These are phyloP conservation scores for Megathymus violae DNA, from an alignment of 1,140 invertebrate genomes.

Conservation along the genomic window DNA sequence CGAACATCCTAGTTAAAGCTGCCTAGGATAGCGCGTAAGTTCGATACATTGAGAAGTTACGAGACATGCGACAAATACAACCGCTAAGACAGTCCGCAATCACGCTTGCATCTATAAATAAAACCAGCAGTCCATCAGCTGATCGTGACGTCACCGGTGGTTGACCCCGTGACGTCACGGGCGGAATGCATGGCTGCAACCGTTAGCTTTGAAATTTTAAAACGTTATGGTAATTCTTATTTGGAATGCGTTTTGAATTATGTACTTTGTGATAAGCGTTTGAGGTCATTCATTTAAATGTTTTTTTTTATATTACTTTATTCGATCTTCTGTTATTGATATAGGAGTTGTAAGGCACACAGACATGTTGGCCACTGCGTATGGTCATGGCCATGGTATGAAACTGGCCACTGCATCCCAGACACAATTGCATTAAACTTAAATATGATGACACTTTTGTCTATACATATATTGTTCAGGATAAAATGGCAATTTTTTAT, in stretches of 20 bases:
- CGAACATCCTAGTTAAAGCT: too few species aligned
- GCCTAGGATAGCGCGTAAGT: too few species aligned
- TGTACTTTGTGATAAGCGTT: neutral
- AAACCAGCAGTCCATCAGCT: slow-evolving; percentile 17
- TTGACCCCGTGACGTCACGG: slow-evolving; percentile 23
- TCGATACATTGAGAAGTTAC: neutral
- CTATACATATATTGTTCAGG: too few species aligned
- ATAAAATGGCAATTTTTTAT: too few species aligned
- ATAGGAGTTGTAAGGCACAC: too few species aligned
- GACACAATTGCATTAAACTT: too few species aligned
- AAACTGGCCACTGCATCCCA: too few species aligned
- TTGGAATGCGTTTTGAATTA: slow-evolving; percentile 15
- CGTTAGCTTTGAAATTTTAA: slow-evolving; percentile 23
- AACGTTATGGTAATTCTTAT: slow-evolving; percentile 4
- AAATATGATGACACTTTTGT: too few species aligned
- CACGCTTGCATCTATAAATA: slow-evolving; percentile 28
- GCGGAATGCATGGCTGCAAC: slow-evolving; percentile 18
- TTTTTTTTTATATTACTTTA: neutral
- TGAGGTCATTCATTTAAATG: neutral
- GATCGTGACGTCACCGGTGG: slow-evolving; percentile 28
- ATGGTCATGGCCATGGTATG: too few species aligned
- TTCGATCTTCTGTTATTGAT: too few species aligned
- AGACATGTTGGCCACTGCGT: too few species aligned
- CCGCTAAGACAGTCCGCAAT: slow-evolving; percentile 1
- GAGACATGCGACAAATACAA: too few species aligned